phyloP scores from a whole-genome alignment of 2,113 vertebrate species.

The Plectropomus leopardus region DNA sequence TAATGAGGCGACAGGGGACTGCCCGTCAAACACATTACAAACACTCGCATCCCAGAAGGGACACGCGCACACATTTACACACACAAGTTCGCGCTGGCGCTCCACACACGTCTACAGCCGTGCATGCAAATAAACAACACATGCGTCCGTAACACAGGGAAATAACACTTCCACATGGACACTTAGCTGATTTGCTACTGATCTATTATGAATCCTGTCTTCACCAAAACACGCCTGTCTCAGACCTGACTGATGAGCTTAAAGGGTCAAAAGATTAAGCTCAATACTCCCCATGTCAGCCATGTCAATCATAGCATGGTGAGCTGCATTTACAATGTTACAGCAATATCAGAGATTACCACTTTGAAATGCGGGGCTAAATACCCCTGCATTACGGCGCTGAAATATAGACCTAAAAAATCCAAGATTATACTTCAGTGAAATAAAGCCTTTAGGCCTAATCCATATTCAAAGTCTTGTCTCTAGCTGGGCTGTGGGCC shows the following conservation, averaged over 20 bases:
- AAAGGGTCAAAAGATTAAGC: conserved; percentile 71
- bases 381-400: conserved; percentile 68
- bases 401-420: conserved; percentile 76
- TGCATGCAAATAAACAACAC: conserved; percentile 26
- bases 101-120: conserved; percentile 11
- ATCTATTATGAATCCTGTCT: conserved; percentile 47
- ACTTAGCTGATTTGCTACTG: conserved; percentile 46
- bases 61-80: conserved; percentile 13
- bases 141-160: background rate
- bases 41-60: conserved; percentile 50
- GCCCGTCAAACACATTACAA: conserved; percentile 64
- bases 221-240: conserved; percentile 57
- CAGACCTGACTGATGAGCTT: conserved; percentile 71
- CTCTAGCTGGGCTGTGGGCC: conserved; percentile 54
- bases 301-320: conserved; percentile 58
- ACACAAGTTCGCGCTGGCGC: conserved; percentile 26
- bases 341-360: conserved; percentile 73
- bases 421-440: conserved; percentile 75
- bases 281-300: conserved; percentile 63
- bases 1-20: conserved; percentile 81
- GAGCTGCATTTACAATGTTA: conserved; percentile 59
- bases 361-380: conserved; percentile 68
- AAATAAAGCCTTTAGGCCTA: conserved; percentile 81
- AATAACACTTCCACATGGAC: conserved; percentile 6
- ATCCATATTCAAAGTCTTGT: conserved; percentile 80